Evolutionary conservation across 2,888 invertebrate species (phyloP).

Genomic region (Tolmerus cingulatus): DNA sequence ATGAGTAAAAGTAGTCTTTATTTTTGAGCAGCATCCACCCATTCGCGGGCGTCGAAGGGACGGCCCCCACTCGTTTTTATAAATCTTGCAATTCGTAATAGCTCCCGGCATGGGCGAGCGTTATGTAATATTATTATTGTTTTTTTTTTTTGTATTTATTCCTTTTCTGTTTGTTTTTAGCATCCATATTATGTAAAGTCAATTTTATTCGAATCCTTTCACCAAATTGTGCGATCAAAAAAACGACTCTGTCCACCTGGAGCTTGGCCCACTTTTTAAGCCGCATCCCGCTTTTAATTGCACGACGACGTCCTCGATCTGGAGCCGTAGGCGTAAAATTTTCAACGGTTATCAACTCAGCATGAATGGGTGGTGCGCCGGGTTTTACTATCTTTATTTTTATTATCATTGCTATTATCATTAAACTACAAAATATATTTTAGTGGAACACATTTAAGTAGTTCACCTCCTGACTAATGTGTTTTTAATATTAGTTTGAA

Average conservation of each 20-base stretch:
- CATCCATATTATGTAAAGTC: neutral
- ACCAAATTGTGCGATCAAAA: neutral
- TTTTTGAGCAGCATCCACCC: slow-evolving; percentile 20
- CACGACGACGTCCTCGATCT: neutral
- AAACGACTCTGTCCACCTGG: neutral
- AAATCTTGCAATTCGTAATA: neutral
- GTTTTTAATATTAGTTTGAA: slow-evolving; percentile 24
- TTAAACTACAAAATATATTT: neutral
- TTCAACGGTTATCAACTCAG: neutral
- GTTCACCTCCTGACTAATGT: slow-evolving; percentile 12
- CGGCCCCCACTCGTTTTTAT: neutral
- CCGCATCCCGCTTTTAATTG: neutral
- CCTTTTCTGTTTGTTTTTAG: neutral
- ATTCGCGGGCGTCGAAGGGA: neutral
- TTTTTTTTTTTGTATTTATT: neutral
- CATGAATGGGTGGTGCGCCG: neutral
- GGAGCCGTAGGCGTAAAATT: neutral
- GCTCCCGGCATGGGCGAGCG: neutral
- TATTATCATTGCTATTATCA: slow-evolving; percentile 6
- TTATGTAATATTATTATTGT: neutral
- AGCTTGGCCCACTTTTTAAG: neutral
- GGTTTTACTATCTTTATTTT: slow-evolving; percentile 5
- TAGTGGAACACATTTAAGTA: neutral
- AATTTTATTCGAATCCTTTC: neutral
- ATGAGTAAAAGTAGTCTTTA: slow-evolving; percentile 34